Percentiles rank a stretch among this genome's conserved stretches.
Conservation (phyloP, 2,888 invertebrate species). For the Diarsia brunnea region DNA sequence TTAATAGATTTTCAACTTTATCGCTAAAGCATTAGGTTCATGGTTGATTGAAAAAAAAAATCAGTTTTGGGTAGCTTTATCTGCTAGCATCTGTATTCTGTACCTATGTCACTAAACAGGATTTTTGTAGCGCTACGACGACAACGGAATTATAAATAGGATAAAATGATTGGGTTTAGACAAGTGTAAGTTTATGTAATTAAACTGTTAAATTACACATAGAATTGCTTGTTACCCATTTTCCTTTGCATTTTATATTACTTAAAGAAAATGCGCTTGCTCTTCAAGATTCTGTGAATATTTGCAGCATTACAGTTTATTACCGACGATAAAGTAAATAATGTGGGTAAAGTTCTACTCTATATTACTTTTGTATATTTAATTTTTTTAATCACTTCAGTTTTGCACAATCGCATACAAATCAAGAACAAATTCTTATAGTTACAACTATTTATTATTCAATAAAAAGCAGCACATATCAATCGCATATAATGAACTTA, state of each 20-base stretch:
- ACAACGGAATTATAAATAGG: neutral
- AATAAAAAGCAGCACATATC: conserved; percentile 30
- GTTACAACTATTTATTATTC: neutral
- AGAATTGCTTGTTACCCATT: neutral
- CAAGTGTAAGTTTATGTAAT: neutral
- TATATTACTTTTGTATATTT: too few relatives aligned
- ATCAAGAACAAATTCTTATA: neutral
- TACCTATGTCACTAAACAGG: neutral
- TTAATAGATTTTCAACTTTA: too few relatives aligned
- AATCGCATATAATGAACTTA: conserved; percentile 31
- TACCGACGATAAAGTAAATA: neutral
- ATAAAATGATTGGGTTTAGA: neutral
- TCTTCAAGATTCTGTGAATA: neutral
- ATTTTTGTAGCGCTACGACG: neutral
- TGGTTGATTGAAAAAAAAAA: too few relatives aligned
- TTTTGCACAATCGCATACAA: neutral
- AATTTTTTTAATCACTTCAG: neutral
- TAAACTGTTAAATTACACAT: too few relatives aligned
- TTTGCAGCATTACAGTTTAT: neutral
- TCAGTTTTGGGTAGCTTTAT: too few relatives aligned
- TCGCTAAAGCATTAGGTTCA: too few relatives aligned
- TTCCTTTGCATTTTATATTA: neutral
- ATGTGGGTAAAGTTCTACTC: neutral
- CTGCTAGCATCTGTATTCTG: too few relatives aligned
- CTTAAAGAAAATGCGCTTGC: neutral